These are phyloP conservation scores for Aethes cnicana DNA, from an alignment of 2,888 invertebrate genomes.

Conservation along the genomic window DNA sequence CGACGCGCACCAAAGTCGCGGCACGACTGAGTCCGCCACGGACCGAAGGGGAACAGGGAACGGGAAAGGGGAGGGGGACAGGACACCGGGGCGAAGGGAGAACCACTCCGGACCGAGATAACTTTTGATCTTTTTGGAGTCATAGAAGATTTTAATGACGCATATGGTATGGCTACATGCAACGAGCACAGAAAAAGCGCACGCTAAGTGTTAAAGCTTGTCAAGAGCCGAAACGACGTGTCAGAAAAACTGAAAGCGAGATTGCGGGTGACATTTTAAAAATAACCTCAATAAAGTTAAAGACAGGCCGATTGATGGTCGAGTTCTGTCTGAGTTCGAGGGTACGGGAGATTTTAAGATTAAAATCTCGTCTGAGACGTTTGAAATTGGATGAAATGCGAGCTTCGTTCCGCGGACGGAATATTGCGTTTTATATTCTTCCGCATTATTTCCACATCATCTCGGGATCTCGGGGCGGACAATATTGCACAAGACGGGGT, in stretches of 20 bases:
- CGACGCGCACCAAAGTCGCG: slow-evolving; percentile 57
- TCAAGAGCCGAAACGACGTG: slow-evolving; percentile 77
- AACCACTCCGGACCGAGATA: slow-evolving; percentile 72
- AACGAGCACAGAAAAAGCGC: slow-evolving; percentile 73
- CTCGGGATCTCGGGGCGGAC: slow-evolving; percentile 59
- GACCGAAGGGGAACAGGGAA: slow-evolving; percentile 52
- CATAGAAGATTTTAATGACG: slow-evolving; percentile 79
- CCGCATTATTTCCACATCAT: slow-evolving; percentile 72
- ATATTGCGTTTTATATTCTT: slow-evolving; percentile 59
- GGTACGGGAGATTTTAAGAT: slow-evolving; percentile 49
- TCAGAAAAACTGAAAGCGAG: slow-evolving; percentile 66
- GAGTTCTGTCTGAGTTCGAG: slow-evolving; percentile 42
- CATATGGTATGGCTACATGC: slow-evolving; percentile 70
- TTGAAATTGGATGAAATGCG: slow-evolving; percentile 48
- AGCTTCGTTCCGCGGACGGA: slow-evolving; percentile 39
- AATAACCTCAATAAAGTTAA: slow-evolving; percentile 53
- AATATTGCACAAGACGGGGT: slow-evolving; percentile 73
- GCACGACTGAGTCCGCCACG: slow-evolving; percentile 57
- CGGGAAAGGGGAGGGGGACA: slow-evolving; percentile 53
- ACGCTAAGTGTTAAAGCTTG: slow-evolving; percentile 80
- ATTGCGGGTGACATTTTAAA: slow-evolving; percentile 78
- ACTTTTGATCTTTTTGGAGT: slow-evolving; percentile 81
- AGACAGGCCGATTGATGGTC: slow-evolving; percentile 53
- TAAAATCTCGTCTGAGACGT: slow-evolving; percentile 44
- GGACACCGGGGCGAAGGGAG: slow-evolving; percentile 53